Evolutionary conservation across 2,113 vertebrate species (phyloP), one percentile per base, ranked within the genome.

Genomic region (Fulmarus glacialis): DNA sequence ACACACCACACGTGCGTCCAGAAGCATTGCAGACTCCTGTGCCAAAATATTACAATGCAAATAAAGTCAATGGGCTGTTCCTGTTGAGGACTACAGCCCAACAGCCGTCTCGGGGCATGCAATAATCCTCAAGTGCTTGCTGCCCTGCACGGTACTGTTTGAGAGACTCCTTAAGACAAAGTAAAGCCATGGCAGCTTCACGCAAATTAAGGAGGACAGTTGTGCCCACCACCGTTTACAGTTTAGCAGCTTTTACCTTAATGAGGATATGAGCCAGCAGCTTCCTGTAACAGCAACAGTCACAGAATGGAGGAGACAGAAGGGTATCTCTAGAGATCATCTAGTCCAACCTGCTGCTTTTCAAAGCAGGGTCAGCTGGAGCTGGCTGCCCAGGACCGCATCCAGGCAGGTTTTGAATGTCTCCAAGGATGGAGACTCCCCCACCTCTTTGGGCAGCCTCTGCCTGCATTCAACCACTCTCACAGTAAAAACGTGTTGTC

Each of bases 121-220:
- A 12, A 5, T 22, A 6, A 9, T 3, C 77, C 59, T 9, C 45
- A 15, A 30, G 47, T 2, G 15, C 32, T 34, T 23, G 19, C 48
- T 55, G 77, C 16, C 42, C 29, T 42, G n/a, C 2, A 26, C 1
- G 1, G 13, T 19, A 8, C 6, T 0, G 29, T 19, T n/a, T 5
- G 19, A 22, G 36, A 40, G 56, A 38, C 26, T 80, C 67, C 32
- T 27, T 2, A 9, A 43, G 52, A 22, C 30, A 24, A 23, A 23
- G 48, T 4, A 29, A 23, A 45, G 55, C 4, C 29, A 11, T 0
- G 3, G 38, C 36, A 50, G 36, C 60, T 19, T 52, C 68, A 30
- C 5, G 52, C 43, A 42, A 26, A 38, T 6, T 2, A 14, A 32
- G 36, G 36, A 43, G 36, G 36, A 43, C 36, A 24, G 70, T 6